Evolutionary conservation across 1,140 invertebrate genomes (phyloP), one percentile per base, ranked within the genome.

Genomic region (Cecropterus lyciades): DNA sequence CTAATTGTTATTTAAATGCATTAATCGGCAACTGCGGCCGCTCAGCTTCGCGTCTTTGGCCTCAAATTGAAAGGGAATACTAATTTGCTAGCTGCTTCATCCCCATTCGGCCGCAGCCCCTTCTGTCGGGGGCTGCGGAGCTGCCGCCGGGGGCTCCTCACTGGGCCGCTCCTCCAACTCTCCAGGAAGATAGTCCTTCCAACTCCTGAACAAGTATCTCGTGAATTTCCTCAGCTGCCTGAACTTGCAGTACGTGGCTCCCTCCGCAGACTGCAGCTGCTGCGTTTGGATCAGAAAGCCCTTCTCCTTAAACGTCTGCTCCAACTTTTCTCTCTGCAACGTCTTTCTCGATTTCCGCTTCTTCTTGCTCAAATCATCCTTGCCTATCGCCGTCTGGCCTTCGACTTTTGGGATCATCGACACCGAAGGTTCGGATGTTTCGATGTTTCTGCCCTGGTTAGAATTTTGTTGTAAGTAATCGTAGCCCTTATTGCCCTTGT

Each of bases 191-290:
- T 98, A 98, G 84, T 98, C 97, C 82, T 98, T 98, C 97, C 97
- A 98, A 79, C 97, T 98, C 59, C 97, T 93, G 74, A 98, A 98
- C 43, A 98, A 92, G 85, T 98, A 98, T 24, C 97, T 93, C 0
- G 97, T 98, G 76, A 98, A 98, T 84, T 98, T 98, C 66, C 97
- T 93, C 9, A 98, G 88, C 78, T 98, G 97, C 43, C 97, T 92
- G 81, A 98, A 98, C 86, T 98, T 98, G 88, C 97, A 98, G 78
- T 98, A 98, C 0, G 97, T 98, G 0, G 97, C 97, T 0, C 97
- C 97, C 85, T 98, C 97, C 0, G 97, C 97, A 0, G 97, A 97
- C 82, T 98, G 97, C 24, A 98, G 85, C 78, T 98, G 97, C 82
- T 98, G 97, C 0, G 97, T 98, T 80, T 98, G 97, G 48, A 98